phyloP scores from a whole-genome alignment of 2,888 invertebrate species.

The Aquatica leii region DNA sequence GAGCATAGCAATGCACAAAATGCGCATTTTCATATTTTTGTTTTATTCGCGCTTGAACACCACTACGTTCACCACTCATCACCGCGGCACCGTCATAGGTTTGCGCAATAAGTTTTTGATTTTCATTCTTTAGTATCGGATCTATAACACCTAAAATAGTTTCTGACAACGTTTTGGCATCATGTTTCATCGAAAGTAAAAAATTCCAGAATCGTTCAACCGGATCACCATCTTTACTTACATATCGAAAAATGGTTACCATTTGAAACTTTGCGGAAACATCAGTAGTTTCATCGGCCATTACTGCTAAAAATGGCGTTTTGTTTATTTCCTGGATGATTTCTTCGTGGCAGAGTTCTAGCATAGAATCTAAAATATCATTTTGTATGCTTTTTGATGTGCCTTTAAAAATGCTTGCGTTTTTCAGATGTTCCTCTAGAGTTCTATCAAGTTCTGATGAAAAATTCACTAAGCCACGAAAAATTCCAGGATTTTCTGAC shows the following conservation, averaged over 20 bases:
- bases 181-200: constrained; percentile 38
- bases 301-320: constrained; percentile 39
- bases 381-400: constrained; percentile 50
- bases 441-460: constrained; percentile 43
- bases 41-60: constrained; percentile 40
- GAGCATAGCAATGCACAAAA: constrained; percentile 38
- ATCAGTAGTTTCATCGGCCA: constrained; percentile 46
- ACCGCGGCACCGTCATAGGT: constrained; percentile 47
- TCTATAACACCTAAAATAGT: constrained; percentile 23
- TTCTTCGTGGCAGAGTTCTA: constrained; percentile 47
- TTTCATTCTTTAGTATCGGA: constrained; percentile 27
- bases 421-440: constrained; percentile 45
- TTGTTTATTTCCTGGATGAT: constrained; percentile 28
- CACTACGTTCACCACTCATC: constrained; percentile 34
- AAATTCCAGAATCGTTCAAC: constrained; percentile 44
- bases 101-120: constrained; percentile 48
- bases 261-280: constrained; percentile 34
- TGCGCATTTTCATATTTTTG: constrained; percentile 21
- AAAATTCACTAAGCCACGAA: constrained; percentile 50
- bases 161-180: constrained; percentile 2
- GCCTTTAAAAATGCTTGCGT: constrained; percentile 48
- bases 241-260: constrained; percentile 47
- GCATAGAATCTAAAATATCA: constrained; percentile 50
- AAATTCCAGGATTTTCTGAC: constrained; percentile 46
- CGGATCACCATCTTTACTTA: constrained; percentile 38